Conservation (phyloP, 2,888 invertebrate species). For the Torymus tubicola region DNA sequence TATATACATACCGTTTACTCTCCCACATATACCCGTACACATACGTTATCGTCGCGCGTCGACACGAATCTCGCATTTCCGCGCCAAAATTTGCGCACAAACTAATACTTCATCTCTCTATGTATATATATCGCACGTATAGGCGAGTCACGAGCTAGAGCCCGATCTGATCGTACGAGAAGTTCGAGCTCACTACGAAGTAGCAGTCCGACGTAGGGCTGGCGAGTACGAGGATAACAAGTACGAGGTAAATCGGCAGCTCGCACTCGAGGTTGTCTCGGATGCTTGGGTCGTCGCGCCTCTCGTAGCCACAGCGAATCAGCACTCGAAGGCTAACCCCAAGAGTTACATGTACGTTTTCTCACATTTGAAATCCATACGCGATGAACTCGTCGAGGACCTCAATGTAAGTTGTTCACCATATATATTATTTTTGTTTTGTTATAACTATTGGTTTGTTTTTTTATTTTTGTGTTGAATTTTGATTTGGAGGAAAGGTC, state of each 20-base stretch:
- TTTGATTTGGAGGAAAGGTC: too few species aligned
- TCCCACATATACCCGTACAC: too few species aligned
- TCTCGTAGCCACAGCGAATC: constrained; percentile 85
- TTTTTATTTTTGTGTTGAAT: too few species aligned
- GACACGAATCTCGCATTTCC: constrained; percentile 35
- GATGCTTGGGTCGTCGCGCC: constrained; percentile 93
- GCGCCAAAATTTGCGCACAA: neutral
- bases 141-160: constrained; percentile 74
- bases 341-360: constrained; percentile 93
- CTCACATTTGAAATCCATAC: constrained; percentile 87
- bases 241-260: constrained; percentile 83
- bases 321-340: constrained; percentile 85
- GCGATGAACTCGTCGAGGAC: constrained; percentile 23
- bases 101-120: neutral
- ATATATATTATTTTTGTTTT: too few species aligned
- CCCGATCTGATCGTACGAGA: constrained; percentile 70
- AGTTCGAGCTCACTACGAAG: constrained; percentile 70
- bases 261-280: constrained; percentile 90
- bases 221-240: constrained; percentile 67
- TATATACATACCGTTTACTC: too few species aligned
- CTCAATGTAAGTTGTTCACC: constrained; percentile 29
- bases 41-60: neutral
- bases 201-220: neutral
- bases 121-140: constrained; percentile 4
- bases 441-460: too few species aligned